Evolutionary conservation across 2,888 invertebrate species (phyloP), one percentile per base, ranked within the genome.

Genomic region (Aspidiotus destructor): DNA sequence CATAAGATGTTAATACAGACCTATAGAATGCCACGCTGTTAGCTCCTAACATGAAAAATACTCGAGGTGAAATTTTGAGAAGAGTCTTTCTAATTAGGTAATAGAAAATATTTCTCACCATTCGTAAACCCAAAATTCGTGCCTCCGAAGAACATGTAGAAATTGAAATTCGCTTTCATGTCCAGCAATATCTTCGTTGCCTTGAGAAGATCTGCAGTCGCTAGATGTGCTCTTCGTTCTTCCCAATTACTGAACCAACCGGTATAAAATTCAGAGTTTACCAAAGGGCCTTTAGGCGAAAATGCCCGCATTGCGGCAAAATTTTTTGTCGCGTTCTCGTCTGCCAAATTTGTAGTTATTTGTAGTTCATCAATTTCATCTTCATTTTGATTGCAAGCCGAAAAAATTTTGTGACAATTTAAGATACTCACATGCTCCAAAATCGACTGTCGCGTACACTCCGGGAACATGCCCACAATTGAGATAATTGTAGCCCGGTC

Each of bases 191-290:
- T 76, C 3, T 81, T 80, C 41, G 81, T 78, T 0, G 28, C 28
- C 28, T 1, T 5, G 28, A 28, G 28, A 28, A 28, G 28, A 28
- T 28, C 28, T 28, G 28, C 28, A 5, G 28, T 28, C 28, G 28
- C 28, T 28, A 28, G 2, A 28, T 5, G 28, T 28, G 5, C 28
- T 5, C 28, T 28, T 28, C 28, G 28, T 28, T 28, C 28, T 28
- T 86, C 86, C 95, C 95, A 96, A 76, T 91, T 88, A 0, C 92
- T 89, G 67, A 95, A 77, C 95, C 95, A 96, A 3, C 95, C 95
- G 0, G 92, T 86, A 80, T 95, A 96, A 77, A 82, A 95, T 78
- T 94, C 93, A 0, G 92, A 89, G 79, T 95, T 95, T 69, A 94
- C 89, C 62, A 90, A 76, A 0, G 95, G 95, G 0, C 93, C 94